Evolutionary conservation across 2,888 invertebrate species (phyloP).

Genomic region (Belgica antarctica): DNA sequence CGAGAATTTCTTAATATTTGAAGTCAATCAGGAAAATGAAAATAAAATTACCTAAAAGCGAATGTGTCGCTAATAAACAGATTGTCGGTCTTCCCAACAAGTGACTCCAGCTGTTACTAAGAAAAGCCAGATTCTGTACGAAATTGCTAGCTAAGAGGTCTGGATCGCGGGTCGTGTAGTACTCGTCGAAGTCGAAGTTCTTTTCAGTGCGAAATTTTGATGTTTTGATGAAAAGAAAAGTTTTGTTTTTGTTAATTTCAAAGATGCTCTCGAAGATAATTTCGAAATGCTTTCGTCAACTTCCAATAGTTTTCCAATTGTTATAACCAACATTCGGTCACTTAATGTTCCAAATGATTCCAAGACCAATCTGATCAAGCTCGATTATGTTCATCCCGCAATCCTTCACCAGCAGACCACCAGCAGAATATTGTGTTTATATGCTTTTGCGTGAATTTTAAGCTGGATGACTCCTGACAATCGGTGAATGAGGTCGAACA

Average conservation of each 20-base stretch:
- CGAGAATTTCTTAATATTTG: neutral
- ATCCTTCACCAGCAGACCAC: neutral
- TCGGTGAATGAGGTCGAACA: no score
- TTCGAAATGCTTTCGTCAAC: neutral
- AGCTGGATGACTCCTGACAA: no score
- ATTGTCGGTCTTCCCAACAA: conserved; percentile 95
- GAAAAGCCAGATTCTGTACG: conserved; percentile 88
- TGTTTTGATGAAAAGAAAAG: conserved; percentile 21
- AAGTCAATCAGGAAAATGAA: neutral
- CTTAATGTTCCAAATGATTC: no score
- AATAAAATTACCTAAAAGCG: conserved; percentile 72
- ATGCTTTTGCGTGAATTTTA: no score
- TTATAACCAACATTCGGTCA: neutral
- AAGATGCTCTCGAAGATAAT: no score
- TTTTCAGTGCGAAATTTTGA: conserved; percentile 58
- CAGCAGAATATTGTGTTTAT: no score
- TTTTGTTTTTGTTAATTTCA: conserved; percentile 5
- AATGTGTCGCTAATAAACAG: conserved; percentile 81
- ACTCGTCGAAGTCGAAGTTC: conserved; percentile 89
- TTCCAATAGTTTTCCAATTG: conserved; percentile 28
- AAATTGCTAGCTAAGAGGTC: conserved; percentile 92
- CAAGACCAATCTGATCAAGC: no score
- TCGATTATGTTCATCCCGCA: neutral
- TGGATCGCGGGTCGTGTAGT: conserved; percentile 95
- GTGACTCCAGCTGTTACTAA: conserved; percentile 95